Conservation (phyloP, 2,888 invertebrate species). For the Pegoplata infirma region DNA sequence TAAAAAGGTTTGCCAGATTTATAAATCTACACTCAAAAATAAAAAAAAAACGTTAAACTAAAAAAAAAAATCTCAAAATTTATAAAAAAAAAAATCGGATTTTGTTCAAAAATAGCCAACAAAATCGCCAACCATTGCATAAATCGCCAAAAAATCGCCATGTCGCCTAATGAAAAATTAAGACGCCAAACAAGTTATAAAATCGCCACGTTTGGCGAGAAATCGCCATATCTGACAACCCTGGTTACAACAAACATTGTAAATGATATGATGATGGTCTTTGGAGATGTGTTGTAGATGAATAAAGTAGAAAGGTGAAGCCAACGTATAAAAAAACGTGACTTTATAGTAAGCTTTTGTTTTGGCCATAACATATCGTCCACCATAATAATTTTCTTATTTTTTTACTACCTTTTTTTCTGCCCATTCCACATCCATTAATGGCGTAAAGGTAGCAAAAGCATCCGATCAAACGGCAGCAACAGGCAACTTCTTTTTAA, state of each 20-base stretch:
- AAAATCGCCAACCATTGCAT: too few species aligned
- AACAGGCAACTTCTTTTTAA: conserved; percentile 42
- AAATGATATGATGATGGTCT: conserved; percentile 20
- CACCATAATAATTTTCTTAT: conserved; percentile 57
- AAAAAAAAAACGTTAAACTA: too few species aligned
- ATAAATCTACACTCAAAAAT: too few species aligned
- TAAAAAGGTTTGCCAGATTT: too few species aligned
- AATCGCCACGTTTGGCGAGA: too few species aligned
- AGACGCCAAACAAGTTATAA: too few species aligned
- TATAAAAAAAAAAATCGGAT: too few species aligned
- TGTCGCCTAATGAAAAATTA: too few species aligned
- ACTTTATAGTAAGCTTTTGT: conserved; percentile 59
- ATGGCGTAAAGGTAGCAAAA: conserved; percentile 61
- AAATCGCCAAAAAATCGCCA: too few species aligned
- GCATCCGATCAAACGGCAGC: conserved; percentile 55
- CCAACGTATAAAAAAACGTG: conserved; percentile 51
- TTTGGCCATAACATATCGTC: conserved; percentile 48
- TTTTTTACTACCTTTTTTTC: not conserved
- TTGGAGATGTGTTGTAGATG: not conserved
- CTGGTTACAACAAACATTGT: not conserved
- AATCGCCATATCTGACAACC: too few species aligned
- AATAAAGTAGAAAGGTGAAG: not conserved
- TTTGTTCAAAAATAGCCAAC: too few species aligned
- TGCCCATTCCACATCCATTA: conserved; percentile 23
- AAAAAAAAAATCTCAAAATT: too few species aligned